phyloP scores from a whole-genome alignment of 2,113 vertebrate species.

The Thomomys bottae region DNA sequence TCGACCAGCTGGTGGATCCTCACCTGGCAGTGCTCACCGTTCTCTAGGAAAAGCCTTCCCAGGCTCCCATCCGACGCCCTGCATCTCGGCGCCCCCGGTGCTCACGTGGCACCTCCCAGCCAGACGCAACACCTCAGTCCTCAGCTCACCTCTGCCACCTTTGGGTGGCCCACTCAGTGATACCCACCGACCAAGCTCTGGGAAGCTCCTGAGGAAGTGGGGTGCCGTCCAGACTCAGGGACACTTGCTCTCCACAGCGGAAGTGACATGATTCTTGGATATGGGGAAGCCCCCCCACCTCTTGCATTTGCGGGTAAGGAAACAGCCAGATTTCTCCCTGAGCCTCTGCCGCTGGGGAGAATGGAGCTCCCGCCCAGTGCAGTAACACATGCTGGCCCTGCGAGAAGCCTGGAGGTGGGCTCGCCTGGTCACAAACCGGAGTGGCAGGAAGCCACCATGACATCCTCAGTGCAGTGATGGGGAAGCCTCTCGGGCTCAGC shows the following conservation, averaged over 20 bases:
- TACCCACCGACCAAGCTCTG: background rate
- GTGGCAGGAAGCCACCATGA: background rate
- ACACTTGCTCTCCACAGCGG: constrained; percentile 24
- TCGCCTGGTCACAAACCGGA: background rate
- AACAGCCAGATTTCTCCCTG: background rate
- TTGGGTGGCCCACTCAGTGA: background rate
- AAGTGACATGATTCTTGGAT: constrained; percentile 51
- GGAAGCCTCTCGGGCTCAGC: background rate
- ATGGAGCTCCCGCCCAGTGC: rapidly evolving
- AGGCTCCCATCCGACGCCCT: background rate
- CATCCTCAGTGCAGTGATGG: rapidly evolving
- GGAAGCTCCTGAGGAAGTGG: constrained; percentile 24
- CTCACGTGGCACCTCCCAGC: background rate
- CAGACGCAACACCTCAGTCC: background rate
- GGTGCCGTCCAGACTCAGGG: constrained; percentile 68
- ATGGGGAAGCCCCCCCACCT: background rate
- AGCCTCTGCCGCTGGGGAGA: background rate
- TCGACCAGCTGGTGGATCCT: constrained; percentile 40
- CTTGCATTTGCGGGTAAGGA: constrained; percentile 47
- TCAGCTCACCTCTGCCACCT: background rate
- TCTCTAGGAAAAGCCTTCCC: background rate
- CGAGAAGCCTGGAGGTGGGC: background rate
- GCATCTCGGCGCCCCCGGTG: background rate
- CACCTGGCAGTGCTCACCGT: background rate
- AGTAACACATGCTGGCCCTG: too few species aligned